phyloP scores from a whole-genome alignment of 2,113 vertebrate species.

The Esox niger region DNA sequence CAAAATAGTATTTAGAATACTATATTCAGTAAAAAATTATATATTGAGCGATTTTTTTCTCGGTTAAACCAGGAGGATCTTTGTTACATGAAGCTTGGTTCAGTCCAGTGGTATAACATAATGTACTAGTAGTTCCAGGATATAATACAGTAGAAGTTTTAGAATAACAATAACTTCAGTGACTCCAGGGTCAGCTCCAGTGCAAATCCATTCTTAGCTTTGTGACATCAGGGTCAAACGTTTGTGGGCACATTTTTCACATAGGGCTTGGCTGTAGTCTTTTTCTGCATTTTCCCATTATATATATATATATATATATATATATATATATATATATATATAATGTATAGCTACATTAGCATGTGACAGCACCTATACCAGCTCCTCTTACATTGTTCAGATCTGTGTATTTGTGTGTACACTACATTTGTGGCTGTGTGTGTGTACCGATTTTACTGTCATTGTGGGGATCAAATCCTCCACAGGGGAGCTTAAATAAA shows the following conservation, averaged over 20 bases:
- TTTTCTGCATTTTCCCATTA: no score
- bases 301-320: no score
- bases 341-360: no score
- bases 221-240: slow-evolving; percentile 26
- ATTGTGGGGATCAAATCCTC: no score
- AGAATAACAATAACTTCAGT: slow-evolving; percentile 34
- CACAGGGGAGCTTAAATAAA: no score
- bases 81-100: slow-evolving; percentile 19
- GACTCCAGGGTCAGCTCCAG: slow-evolving; percentile 21
- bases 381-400: slow-evolving; percentile 4
- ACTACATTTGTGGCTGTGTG: slow-evolving; percentile 25
- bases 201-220: slow-evolving; percentile 25
- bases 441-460: slow-evolving; percentile 15
- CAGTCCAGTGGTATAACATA: slow-evolving; percentile 38
- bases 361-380: slow-evolving; percentile 61
- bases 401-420: not conserved
- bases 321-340: no score
- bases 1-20: slow-evolving; percentile 71
- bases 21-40: slow-evolving; percentile 72
- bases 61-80: not conserved
- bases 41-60: slow-evolving; percentile 30
- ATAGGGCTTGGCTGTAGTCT: slow-evolving; percentile 47
- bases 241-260: slow-evolving; percentile 23
- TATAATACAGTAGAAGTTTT: slow-evolving; percentile 30
- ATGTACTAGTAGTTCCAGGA: slow-evolving; percentile 29